Evolutionary conservation across 2,113 vertebrate genomes (phyloP).

Genomic region (Helogale parvula): DNA sequence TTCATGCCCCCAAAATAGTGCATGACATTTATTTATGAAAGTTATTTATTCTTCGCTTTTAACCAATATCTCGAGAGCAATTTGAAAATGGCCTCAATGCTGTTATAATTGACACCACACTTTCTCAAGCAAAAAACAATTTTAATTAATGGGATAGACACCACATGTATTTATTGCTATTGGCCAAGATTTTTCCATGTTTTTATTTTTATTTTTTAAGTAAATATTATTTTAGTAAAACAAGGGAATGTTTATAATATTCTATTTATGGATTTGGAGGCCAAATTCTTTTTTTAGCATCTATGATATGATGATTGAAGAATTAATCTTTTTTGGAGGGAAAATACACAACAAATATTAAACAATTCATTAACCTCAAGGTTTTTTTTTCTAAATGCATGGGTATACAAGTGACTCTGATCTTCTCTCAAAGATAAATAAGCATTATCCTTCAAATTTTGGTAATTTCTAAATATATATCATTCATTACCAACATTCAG

Average conservation of each 20-base stretch:
- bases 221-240: constrained; percentile 58
- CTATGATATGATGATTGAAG: constrained; percentile 15
- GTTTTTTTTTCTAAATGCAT: background rate
- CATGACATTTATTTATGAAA: constrained; percentile 33
- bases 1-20: background rate
- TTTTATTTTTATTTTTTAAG: constrained; percentile 18
- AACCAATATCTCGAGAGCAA: constrained; percentile 22
- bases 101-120: background rate
- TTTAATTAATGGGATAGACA: constrained; percentile 3
- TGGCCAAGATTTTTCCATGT: constrained; percentile 37
- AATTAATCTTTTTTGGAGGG: background rate
- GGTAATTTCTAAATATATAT: background rate
- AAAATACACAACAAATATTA: background rate
- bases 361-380: background rate
- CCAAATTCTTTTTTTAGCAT: constrained; percentile 1
- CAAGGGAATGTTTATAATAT: constrained; percentile 35
- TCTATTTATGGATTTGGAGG: constrained; percentile 22
- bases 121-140: constrained; percentile 41
- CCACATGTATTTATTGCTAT: constrained; percentile 13
- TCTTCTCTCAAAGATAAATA: constrained; percentile 21
- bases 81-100: constrained; percentile 33
- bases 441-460: background rate
- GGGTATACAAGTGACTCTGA: background rate
- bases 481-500: background rate
- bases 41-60: background rate